A percentile compares a stretch with the other conserved stretches of the same genome.
phyloP scores from a whole-genome alignment of 2,797 vertebrate species.

The Pogoniulus pusillus region DNA sequence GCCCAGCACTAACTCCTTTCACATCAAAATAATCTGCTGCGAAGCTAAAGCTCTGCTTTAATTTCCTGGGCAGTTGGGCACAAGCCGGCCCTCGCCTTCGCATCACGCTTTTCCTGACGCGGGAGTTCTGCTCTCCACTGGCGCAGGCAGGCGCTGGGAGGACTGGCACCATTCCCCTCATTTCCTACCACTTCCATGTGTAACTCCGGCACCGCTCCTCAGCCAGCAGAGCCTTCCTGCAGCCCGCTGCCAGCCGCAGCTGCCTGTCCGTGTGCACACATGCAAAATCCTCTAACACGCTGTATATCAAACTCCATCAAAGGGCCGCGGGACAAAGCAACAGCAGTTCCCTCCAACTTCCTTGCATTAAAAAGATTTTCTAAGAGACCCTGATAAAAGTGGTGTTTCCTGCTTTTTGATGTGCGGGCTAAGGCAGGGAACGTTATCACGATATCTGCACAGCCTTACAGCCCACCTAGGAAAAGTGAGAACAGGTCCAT shows the following conservation, averaged over 20 bases:
- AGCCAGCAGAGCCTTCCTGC: background rate
- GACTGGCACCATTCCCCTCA: background rate
- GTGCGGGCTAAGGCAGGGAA: background rate
- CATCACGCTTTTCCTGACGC: background rate
- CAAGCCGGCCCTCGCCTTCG: background rate
- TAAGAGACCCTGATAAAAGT: conserved; percentile 76
- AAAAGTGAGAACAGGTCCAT: background rate
- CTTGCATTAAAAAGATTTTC: conserved; percentile 67
- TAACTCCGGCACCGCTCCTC: background rate
- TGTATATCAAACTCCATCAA: conserved; percentile 65
- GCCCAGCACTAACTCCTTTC: background rate
- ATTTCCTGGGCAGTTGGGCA: conserved; percentile 17
- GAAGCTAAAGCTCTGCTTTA: background rate
- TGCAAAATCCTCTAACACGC: conserved; percentile 3
- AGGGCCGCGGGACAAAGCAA: conserved; percentile 46
- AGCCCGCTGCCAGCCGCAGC: conserved; percentile 36
- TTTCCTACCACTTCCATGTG: background rate
- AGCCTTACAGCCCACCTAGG: background rate
- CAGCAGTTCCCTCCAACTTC: conserved; percentile 65
- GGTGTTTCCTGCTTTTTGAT: conserved; percentile 81
- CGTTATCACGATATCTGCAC: background rate
- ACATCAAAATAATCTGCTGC: background rate
- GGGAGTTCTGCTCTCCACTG: background rate
- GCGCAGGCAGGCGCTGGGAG: background rate
- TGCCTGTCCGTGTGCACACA: conserved; percentile 62